phyloP scores from a whole-genome alignment of 1,140 invertebrate species.

The Solenopsis fugax region DNA sequence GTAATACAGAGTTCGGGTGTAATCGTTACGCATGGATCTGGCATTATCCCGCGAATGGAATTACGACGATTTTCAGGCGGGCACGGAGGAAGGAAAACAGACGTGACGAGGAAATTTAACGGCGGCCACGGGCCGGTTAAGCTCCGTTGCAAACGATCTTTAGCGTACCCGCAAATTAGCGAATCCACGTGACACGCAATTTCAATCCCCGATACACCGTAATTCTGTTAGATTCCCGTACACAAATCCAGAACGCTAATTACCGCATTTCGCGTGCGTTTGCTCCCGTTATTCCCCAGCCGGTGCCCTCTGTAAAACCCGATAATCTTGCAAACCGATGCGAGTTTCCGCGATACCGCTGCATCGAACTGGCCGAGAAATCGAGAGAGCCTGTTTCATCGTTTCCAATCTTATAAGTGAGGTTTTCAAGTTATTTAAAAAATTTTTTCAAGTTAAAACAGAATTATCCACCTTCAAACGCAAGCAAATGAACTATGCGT shows the following conservation, averaged over 20 bases:
- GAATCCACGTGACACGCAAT: conserved; percentile 61
- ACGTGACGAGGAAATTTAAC: conserved; percentile 60
- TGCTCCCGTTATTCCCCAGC: conserved; percentile 19
- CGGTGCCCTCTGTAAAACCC: conserved; percentile 3
- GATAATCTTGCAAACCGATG: conserved; percentile 44
- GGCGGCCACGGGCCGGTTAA: conserved; percentile 48
- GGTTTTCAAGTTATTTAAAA: not conserved
- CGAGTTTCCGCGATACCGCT: conserved; percentile 11
- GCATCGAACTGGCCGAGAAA: not conserved
- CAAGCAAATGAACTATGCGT: not conserved
- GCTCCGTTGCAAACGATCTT: conserved; percentile 58
- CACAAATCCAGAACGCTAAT: conserved; percentile 58
- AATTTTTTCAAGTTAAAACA: not conserved
- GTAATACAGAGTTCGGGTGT: not conserved
- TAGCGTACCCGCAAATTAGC: conserved; percentile 57
- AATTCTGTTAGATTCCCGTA: conserved; percentile 53
- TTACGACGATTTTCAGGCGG: conserved; percentile 51
- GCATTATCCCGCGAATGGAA: conserved; percentile 43
- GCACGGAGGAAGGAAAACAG: conserved; percentile 51
- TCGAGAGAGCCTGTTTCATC: not conserved
- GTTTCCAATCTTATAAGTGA: not conserved
- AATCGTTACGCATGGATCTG: conserved; percentile 22
- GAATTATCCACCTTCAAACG: not conserved
- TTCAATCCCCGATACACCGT: conserved; percentile 58
- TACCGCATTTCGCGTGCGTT: conserved; percentile 40